Percentiles rank a stretch among this genome's conserved stretches.
phyloP scores from a whole-genome alignment of 2,888 invertebrate genomes.

The Heteromurus nitidus region DNA sequence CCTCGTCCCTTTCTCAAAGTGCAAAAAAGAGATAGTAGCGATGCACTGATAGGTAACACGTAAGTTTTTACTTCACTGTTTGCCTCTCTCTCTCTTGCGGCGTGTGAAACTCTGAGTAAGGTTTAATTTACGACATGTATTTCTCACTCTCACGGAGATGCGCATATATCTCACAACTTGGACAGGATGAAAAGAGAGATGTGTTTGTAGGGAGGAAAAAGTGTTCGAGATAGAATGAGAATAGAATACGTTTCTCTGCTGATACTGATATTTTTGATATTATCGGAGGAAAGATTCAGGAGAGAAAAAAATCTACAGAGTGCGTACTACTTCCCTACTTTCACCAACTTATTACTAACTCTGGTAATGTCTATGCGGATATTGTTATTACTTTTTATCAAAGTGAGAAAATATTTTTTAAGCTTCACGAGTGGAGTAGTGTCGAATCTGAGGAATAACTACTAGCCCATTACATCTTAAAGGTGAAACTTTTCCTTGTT shows the following conservation, averaged over 20 bases:
- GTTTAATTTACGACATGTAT: slow-evolving; percentile 60
- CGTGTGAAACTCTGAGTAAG: slow-evolving; percentile 19
- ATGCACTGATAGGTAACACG: not conserved
- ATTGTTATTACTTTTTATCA: no score
- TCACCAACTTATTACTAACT: slow-evolving; percentile 10
- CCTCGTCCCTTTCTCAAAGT: slow-evolving; percentile 1
- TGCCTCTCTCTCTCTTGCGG: slow-evolving; percentile 11
- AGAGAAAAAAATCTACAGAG: no score
- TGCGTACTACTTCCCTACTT: slow-evolving; percentile 49
- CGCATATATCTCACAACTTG: slow-evolving; percentile 55
- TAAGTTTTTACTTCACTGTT: slow-evolving; percentile 12
- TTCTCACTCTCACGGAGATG: slow-evolving; percentile 35
- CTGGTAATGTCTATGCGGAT: not conserved
- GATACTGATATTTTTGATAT: not conserved
- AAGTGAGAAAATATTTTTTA: no score
- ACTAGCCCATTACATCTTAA: no score
- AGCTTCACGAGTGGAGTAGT: no score
- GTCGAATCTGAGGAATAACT: no score
- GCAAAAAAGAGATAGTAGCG: not conserved
- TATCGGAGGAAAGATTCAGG: no score
- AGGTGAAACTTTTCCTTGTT: no score
- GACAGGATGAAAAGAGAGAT: slow-evolving; percentile 46
- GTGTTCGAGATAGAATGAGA: no score
- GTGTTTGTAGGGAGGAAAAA: no score
- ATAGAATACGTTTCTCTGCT: no score